These are phyloP conservation scores for Dryomyza anilis DNA, from an alignment of 2,888 invertebrate species.

Conservation along the genomic window DNA sequence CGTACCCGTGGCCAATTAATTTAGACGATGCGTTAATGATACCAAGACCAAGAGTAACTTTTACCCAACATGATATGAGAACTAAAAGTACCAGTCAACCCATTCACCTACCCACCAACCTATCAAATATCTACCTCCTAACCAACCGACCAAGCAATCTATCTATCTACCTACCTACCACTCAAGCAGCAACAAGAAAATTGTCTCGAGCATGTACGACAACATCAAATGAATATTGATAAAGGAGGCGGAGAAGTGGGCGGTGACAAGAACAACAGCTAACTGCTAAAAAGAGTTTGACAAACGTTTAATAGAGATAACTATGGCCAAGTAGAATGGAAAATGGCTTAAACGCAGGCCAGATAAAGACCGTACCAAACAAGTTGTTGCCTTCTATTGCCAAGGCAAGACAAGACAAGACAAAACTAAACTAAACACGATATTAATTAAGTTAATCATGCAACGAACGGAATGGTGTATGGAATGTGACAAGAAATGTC, in stretches of 20 bases:
- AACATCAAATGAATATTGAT: constrained; percentile 58
- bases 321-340: constrained; percentile 21
- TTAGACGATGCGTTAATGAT: constrained; percentile 53
- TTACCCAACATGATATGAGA: constrained; percentile 5
- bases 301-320: constrained; percentile 26
- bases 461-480: constrained; percentile 4
- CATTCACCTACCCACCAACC: constrained; percentile 9
- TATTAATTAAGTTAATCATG: constrained; percentile 15
- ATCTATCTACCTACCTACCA: not conserved
- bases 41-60: constrained; percentile 23
- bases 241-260: constrained; percentile 56
- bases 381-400: constrained; percentile 22
- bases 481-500: constrained; percentile 12
- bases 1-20: constrained; percentile 49
- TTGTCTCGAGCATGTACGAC: not conserved
- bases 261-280: constrained; percentile 34
- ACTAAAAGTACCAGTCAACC: too few species aligned
- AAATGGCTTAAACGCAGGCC: not conserved
- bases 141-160: not conserved
- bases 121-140: constrained; percentile 1
- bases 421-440: not conserved
- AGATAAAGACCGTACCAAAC: not conserved
- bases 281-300: not conserved
- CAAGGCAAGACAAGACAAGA: too few species aligned
- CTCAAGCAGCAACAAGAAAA: not conserved